phyloP scores from a whole-genome alignment of 2,113 vertebrate species.

The Halcyon senegalensis region DNA sequence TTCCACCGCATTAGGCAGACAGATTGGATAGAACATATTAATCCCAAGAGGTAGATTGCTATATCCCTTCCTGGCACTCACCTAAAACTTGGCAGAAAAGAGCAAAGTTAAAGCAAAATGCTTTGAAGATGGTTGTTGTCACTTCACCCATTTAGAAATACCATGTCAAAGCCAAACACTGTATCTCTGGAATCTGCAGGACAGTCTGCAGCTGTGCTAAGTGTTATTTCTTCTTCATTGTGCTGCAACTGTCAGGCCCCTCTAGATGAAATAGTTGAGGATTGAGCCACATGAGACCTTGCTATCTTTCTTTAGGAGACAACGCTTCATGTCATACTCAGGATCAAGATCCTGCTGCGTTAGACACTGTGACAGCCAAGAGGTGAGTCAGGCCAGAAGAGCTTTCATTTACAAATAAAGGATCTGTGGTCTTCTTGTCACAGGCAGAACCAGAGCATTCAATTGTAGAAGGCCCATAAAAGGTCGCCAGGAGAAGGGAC shows the following conservation, averaged over 20 bases:
- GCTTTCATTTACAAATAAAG: not conserved
- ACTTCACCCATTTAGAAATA: not conserved
- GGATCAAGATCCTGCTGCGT: not conserved
- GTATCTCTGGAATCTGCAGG: not conserved
- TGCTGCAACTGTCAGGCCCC: not conserved
- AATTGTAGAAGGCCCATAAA: not conserved
- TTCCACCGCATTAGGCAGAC: slow-evolving; percentile 45
- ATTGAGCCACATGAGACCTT: not conserved
- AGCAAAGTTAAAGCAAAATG: not conserved
- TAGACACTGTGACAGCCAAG: not conserved
- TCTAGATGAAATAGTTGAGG: not conserved
- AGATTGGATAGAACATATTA: slow-evolving; percentile 31
- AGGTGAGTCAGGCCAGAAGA: not conserved
- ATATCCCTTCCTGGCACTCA: not conserved
- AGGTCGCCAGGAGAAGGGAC: not conserved
- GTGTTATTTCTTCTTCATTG: not conserved
- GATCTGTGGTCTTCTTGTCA: not conserved
- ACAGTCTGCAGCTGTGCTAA: not conserved
- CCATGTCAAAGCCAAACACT: not conserved
- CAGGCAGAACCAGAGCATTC: not conserved
- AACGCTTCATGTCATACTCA: accelerated
- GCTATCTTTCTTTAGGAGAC: not conserved
- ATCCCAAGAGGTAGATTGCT: slow-evolving; percentile 32
- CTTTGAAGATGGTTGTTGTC: slow-evolving; percentile 24
- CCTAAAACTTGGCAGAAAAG: not conserved